Base-by-base conservation (phyloP, 2,113 vertebrate genomes). In the Mormyrus iriodes region DNA sequence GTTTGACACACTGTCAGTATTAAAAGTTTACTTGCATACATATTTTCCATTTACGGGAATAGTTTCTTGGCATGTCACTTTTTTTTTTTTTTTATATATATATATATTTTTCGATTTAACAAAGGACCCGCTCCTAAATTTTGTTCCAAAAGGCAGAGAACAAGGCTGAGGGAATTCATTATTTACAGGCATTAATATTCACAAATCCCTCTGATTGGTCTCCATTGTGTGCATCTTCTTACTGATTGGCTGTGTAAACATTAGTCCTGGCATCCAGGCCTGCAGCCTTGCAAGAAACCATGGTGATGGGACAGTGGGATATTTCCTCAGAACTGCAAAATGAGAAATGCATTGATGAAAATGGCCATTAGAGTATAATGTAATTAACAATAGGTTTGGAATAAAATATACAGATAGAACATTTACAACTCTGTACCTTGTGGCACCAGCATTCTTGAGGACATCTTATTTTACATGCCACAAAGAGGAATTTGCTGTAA, bases 51-150 rank as follows among this genome's bases (percentile, higher is more conserved):
- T 91, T 91, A 90, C 90, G 90, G 90, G 88, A 88, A 89, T 52
- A 89, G 61, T 61, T 79, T 53, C 39, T 87, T 89, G 92, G 76
- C 79, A 1, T 19, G 87, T 65, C 90, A 91, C 92, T 89, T 92
- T 46, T 46, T 4, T 58, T 58, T 58, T 58, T 79, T 79, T 76
- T 73, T 93, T 92, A n/a, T n/a, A n/a, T 21, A 92, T 92, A 92
- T 94, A 93, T 89, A 85, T 92, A 94, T 91, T 92, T 92, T 92
- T 87, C 15, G 89, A 10, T 91, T 93, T 92, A 92, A 93, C 93
- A 92, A 94, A 95, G 95, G 94, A 94, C 93, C 94, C 90, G 91
- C 94, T 95, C 94, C 93, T 92, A 93, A 93, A 91, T 94, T 94
- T 94, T 93, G 92, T 93, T 94, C 92, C 91, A 91, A 92, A 88